Percentiles rank a stretch among this genome's conserved stretches.
Conservation (phyloP, 2,888 invertebrate species). For the Patella depressa region DNA sequence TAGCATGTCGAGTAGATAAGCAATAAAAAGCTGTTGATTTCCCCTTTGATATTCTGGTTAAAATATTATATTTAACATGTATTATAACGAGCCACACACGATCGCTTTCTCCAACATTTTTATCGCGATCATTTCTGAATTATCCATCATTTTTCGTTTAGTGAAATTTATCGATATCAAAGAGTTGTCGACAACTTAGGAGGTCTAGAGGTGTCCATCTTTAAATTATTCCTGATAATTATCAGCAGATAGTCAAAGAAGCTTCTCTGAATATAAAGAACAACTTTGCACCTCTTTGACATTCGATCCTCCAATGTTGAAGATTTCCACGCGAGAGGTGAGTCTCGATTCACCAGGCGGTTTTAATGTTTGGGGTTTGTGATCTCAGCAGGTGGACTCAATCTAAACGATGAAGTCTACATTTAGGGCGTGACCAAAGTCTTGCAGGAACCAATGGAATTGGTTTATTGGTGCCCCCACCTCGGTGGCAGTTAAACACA, state of each 20-base stretch:
- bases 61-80: too few species aligned
- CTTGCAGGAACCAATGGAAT: background rate
- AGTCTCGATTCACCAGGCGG: background rate
- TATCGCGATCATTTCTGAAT: constrained; percentile 2
- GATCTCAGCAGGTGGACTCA: background rate
- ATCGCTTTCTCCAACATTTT: too few species aligned
- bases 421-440: background rate
- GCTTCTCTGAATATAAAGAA: constrained; percentile 1
- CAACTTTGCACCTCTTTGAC: constrained; percentile 13
- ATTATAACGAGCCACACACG: too few species aligned
- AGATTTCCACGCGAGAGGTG: constrained; percentile 7
- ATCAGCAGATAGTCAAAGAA: constrained; percentile 7
- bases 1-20: too few species aligned
- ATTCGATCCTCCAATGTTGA: constrained; percentile 10
- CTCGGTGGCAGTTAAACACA: constrained; percentile 4
- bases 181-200: background rate
- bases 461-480: background rate
- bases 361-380: background rate
- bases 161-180: constrained; percentile 10
- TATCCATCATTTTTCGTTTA: constrained; percentile 4
- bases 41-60: too few species aligned
- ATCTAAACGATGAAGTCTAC: constrained; percentile 1
- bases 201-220: constrained; percentile 1
- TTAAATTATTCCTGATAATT: constrained; percentile 8
- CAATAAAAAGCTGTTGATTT: too few species aligned